Base-by-base conservation (phyloP, 2,113 vertebrate species). In the Tamias sibiricus region DNA sequence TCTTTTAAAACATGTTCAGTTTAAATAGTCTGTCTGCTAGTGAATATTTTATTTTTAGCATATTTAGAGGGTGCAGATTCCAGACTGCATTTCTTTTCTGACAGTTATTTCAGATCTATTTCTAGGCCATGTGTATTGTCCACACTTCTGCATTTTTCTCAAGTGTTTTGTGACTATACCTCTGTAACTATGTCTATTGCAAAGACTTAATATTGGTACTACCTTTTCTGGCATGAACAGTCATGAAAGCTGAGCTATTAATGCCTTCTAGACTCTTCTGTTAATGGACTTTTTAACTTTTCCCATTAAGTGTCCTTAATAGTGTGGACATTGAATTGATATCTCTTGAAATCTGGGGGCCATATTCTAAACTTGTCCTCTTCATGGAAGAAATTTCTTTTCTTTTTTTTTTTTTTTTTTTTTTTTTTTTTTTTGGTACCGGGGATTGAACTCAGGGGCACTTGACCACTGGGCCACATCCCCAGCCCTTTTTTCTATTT, bases 11-110 rank as follows among this genome's bases (percentile, higher is more conserved):
- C 35, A 66, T 19, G 3, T 64, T 94, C 42, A 52, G 47, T 28
- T 88, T n/a, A 96, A 88, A 64, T 54, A 37, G 26, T 76, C 42
- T 40, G 12, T 83, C 42, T 83, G 54, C 37, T 19, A 62, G 84
- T 20, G 35, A 77, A 64, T 79, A 57, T 57, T 82, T 93, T 74
- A 79, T 76, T 94, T 81, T 92, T 72, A 92, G 81, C 59, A 80
- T 62, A 62, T 72, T 76, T 85, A 74, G 59, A 28, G 57, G 2
- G 20, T 20, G 8, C 87, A 52, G 59, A 92, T 72, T 84, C 35
- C 14, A 94, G 69, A 80, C 6, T 26, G 4, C 66, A 9, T 52
- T 37, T 87, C 54, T 91, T 91, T 92, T 76, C 42, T 92, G 66
- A 81, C 13, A 54, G 6, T 37, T 74, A 8, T 68, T 52, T 79